A percentile compares a stretch with the other conserved stretches of the same genome.
Evolutionary conservation across 2,797 vertebrate genomes (phyloP).

Genomic region (Rhabdomys pumilio): DNA sequence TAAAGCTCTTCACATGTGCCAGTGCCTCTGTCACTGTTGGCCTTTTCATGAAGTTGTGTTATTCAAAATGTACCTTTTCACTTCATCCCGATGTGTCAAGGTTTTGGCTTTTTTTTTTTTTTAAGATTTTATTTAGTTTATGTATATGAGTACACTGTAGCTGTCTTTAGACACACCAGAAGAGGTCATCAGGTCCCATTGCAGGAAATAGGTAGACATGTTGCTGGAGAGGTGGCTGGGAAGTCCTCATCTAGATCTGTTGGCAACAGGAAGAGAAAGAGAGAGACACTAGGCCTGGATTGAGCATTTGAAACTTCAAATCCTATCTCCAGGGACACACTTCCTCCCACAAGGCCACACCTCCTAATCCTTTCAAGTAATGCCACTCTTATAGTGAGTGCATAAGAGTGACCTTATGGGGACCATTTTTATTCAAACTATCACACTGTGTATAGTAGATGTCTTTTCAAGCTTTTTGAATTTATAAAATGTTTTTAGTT

Average conservation of each 20-base stretch:
- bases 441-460: conserved; percentile 11
- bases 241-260: background rate
- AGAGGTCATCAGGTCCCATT: too few relatives aligned
- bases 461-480: conserved; percentile 30
- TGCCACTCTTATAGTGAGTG: background rate
- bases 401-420: background rate
- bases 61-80: background rate
- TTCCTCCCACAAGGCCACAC: background rate
- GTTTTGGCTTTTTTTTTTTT: background rate
- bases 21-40: background rate
- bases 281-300: background rate
- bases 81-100: background rate
- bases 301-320: background rate
- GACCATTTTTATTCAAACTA: background rate
- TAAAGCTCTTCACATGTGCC: background rate
- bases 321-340: background rate
- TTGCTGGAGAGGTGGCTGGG: background rate
- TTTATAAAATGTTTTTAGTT: background rate
- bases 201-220: background rate
- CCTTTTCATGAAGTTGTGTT: background rate
- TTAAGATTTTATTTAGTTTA: too few relatives aligned
- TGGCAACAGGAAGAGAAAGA: background rate
- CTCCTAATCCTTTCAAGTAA: background rate
- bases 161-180: too few relatives aligned
- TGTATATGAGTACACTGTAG: too few relatives aligned